These are phyloP conservation scores for Lucilia sericata DNA, from an alignment of 1,140 invertebrate species.

Conservation along the genomic window DNA sequence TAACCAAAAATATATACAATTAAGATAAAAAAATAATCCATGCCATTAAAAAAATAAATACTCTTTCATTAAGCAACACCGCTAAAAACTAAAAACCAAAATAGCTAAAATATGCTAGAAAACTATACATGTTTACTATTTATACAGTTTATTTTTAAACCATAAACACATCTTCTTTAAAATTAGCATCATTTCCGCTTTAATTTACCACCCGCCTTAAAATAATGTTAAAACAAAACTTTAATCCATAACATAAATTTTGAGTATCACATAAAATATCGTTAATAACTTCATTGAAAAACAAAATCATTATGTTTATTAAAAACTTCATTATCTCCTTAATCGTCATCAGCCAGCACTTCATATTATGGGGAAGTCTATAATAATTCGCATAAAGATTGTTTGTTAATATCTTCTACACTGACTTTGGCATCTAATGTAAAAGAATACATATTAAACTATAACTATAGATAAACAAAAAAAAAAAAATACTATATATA, in stretches of 20 bases:
- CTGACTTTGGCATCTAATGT: no score
- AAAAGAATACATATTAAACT: no score
- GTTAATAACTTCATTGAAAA: constrained; percentile 7
- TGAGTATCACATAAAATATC: not conserved
- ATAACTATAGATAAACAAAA: no score
- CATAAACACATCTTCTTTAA: not conserved
- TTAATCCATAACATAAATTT: no score
- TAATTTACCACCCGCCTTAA: constrained; percentile 37
- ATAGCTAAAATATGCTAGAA: not conserved
- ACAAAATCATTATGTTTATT: not conserved
- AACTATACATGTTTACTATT: not conserved
- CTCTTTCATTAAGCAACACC: not conserved
- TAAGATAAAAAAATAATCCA: not conserved
- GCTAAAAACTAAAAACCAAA: not conserved
- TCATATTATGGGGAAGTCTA: not conserved
- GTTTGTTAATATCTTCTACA: not conserved
- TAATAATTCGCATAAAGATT: no score
- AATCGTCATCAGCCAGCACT: not conserved
- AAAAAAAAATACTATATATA: not conserved
- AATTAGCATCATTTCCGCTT: constrained; percentile 33
- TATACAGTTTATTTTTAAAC: not conserved
- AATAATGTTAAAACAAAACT: not conserved
- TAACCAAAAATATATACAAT: not conserved
- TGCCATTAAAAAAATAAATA: not conserved
- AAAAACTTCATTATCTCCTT: not conserved